These are phyloP conservation scores for Micronycteris hirsuta DNA, from an alignment of 2,113 vertebrate genomes.

Conservation along the genomic window DNA sequence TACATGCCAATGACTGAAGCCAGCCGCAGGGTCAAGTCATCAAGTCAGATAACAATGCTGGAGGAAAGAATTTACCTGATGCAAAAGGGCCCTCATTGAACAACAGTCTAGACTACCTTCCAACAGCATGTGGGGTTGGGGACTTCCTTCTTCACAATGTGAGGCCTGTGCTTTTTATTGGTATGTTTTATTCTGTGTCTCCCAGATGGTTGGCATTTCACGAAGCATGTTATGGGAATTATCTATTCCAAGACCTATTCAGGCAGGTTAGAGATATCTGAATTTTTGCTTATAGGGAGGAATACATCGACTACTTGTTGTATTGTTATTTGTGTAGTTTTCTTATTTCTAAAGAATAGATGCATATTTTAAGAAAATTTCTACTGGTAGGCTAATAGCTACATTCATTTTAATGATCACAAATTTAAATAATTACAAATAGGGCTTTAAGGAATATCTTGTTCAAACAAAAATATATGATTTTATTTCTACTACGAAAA, in stretches of 20 bases:
- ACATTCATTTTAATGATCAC: neutral
- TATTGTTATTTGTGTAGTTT: neutral
- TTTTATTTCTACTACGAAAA: neutral
- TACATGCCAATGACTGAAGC: rapidly evolving
- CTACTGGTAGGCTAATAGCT: neutral
- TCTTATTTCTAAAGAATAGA: neutral
- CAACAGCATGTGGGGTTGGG: neutral
- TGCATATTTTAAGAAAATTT: neutral
- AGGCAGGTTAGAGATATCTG: neutral
- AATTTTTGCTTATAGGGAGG: neutral
- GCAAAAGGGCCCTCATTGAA: neutral
- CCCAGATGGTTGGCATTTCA: neutral
- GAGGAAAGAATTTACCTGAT: neutral
- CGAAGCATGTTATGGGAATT: neutral
- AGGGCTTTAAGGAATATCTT: neutral
- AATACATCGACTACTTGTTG: neutral
- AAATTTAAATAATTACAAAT: neutral
- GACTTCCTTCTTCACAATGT: neutral
- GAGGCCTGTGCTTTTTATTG: neutral
- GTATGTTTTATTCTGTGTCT: neutral
- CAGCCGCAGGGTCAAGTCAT: neutral
- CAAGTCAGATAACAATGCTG: no score
- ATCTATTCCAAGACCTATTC: neutral
- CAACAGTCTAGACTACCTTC: no score
- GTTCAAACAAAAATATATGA: neutral